A percentile compares a stretch with the other conserved stretches of the same genome.
phyloP scores from a whole-genome alignment of 1,140 invertebrate genomes.

The Paraescarpia echinospica region DNA sequence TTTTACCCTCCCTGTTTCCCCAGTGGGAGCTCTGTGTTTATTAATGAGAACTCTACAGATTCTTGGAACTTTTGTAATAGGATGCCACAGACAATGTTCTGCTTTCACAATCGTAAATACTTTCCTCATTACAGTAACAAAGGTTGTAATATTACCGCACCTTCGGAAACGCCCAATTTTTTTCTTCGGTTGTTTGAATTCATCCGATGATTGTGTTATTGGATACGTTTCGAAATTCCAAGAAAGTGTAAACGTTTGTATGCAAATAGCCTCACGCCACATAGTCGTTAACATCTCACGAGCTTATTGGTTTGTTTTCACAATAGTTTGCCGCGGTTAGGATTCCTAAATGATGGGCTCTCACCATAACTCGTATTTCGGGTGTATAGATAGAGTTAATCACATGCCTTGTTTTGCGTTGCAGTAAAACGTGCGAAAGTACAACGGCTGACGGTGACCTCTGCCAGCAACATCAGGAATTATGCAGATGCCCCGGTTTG shows the following conservation, averaged over 20 bases:
- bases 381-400: background rate
- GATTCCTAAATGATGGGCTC: background rate
- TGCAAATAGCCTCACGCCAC: background rate
- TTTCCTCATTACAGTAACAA: background rate
- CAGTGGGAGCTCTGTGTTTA: background rate
- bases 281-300: background rate
- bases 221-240: background rate
- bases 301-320: background rate
- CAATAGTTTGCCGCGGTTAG: background rate
- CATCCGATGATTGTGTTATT: background rate
- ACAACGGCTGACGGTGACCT: background rate
- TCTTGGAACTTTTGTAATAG: background rate
- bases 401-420: background rate
- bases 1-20: background rate
- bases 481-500: background rate
- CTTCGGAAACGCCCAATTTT: background rate
- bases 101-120: background rate
- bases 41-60: background rate
- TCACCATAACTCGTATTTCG: background rate
- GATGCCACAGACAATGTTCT: background rate
- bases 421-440: background rate
- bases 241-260: background rate
- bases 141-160: background rate
- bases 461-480: background rate
- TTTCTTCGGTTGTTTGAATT: background rate